phyloP scores from a whole-genome alignment of 2,888 invertebrate genomes.

The Branchipolynoe longqiensis region DNA sequence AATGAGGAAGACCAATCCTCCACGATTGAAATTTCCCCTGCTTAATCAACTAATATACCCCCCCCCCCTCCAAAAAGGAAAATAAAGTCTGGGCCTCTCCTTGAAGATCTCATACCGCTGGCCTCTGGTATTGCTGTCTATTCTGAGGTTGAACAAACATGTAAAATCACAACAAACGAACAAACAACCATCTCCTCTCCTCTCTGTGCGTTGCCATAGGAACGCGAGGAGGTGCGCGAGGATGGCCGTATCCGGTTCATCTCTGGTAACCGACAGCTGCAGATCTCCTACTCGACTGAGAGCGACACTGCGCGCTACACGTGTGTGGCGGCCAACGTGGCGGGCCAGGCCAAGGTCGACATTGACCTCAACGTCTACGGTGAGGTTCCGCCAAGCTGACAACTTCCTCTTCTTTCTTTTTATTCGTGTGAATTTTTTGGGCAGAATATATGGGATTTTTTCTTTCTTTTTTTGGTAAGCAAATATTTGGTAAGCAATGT shows the following conservation, averaged over 20 bases:
- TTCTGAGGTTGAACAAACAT: too few relatives aligned
- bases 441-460: background rate
- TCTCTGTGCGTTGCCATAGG: background rate
- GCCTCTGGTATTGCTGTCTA: too few relatives aligned
- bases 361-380: constrained; percentile 78
- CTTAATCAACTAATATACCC: too few relatives aligned
- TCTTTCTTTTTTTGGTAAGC: too few relatives aligned
- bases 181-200: too few relatives aligned
- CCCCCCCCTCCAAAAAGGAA: too few relatives aligned
- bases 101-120: too few relatives aligned
- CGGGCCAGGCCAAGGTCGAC: constrained; percentile 79
- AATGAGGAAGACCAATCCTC: too few relatives aligned
- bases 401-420: background rate
- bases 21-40: too few relatives aligned
- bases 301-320: constrained; percentile 78
- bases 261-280: constrained; percentile 73
- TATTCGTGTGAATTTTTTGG: background rate
- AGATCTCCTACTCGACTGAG: constrained; percentile 71
- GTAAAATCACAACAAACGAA: too few relatives aligned
- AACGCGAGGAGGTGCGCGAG: constrained; percentile 58
- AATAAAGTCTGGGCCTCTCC: too few relatives aligned
- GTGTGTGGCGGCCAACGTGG: constrained; percentile 83
- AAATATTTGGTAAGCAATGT: too few relatives aligned
- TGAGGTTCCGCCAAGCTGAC: constrained; percentile 66
- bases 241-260: constrained; percentile 60